Conservation (phyloP, 2,113 vertebrate genomes). For the Heptranchias perlo region DNA sequence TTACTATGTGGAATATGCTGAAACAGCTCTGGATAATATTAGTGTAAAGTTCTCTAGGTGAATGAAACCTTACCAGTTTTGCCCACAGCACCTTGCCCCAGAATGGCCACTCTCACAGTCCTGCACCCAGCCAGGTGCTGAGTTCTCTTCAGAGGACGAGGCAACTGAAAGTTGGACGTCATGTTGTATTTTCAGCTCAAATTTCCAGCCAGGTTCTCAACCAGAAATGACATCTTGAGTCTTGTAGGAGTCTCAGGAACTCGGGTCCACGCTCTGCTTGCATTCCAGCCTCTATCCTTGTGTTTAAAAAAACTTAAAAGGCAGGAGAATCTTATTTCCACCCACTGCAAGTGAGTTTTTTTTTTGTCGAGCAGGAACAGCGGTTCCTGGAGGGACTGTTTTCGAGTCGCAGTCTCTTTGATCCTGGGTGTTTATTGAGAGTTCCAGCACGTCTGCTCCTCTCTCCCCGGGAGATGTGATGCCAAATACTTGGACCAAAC, state of each 20-base stretch:
- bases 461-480: neutral
- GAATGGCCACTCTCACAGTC: conserved; percentile 56
- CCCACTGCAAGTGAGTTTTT: neutral
- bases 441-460: neutral
- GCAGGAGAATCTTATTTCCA: neutral
- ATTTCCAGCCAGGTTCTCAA: neutral
- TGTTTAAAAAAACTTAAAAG: neutral
- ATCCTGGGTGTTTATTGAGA: neutral
- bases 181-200: conserved; percentile 43
- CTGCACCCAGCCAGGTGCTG: conserved; percentile 54
- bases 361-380: neutral
- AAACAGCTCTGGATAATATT: accelerated
- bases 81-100: conserved; percentile 59
- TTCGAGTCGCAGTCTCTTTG: neutral
- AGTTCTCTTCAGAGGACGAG: conserved; percentile 58
- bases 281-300: neutral
- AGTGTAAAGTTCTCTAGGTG: accelerated
- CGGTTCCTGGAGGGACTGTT: neutral
- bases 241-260: neutral
- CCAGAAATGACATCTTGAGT: neutral
- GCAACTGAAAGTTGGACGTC: conserved; percentile 52
- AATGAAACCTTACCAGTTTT: conserved; percentile 57
- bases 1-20: neutral
- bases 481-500: neutral
- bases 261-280: neutral